Conservation (phyloP, 2,888 invertebrate genomes). For the Nycteola revayana region DNA sequence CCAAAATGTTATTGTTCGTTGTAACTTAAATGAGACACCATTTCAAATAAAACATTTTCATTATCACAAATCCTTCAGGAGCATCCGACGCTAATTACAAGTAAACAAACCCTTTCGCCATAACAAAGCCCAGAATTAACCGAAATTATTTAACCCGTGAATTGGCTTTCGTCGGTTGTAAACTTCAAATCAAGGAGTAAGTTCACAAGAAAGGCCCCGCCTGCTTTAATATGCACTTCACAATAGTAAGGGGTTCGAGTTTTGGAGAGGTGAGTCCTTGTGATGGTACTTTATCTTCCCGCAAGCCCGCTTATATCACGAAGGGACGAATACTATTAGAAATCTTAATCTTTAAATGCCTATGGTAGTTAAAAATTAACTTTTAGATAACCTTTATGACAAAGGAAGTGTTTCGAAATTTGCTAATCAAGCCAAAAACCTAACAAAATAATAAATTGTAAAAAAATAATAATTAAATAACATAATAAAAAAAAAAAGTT, state of each 20-base stretch:
- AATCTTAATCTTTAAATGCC: constrained; percentile 68
- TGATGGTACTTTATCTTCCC: constrained; percentile 71
- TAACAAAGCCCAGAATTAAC: constrained; percentile 51
- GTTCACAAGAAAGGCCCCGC: constrained; percentile 60
- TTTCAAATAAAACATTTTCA: background rate
- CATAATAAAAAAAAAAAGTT: too few species aligned
- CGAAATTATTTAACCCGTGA: constrained; percentile 61
- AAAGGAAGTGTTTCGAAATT: too few species aligned
- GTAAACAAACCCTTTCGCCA: constrained; percentile 43
- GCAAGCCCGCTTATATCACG: constrained; percentile 57
- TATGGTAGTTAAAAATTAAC: too few species aligned
- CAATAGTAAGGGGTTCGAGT: constrained; percentile 70
- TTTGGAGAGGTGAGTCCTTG: constrained; percentile 71
- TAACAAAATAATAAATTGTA: too few species aligned
- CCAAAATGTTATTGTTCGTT: too few species aligned
- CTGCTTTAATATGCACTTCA: constrained; percentile 75
- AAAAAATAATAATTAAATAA: too few species aligned
- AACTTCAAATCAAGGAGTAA: constrained; percentile 67
- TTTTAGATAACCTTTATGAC: too few species aligned
- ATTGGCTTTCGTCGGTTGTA: constrained; percentile 54
- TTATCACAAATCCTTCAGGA: constrained; percentile 12
- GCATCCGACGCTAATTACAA: constrained; percentile 35
- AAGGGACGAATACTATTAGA: constrained; percentile 66
- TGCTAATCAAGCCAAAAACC: too few species aligned
- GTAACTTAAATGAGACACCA: background rate